Evolutionary conservation across 2,113 vertebrate genomes (phyloP), one percentile per base, ranked within the genome.

Genomic region (Salvelinus sp.): DNA sequence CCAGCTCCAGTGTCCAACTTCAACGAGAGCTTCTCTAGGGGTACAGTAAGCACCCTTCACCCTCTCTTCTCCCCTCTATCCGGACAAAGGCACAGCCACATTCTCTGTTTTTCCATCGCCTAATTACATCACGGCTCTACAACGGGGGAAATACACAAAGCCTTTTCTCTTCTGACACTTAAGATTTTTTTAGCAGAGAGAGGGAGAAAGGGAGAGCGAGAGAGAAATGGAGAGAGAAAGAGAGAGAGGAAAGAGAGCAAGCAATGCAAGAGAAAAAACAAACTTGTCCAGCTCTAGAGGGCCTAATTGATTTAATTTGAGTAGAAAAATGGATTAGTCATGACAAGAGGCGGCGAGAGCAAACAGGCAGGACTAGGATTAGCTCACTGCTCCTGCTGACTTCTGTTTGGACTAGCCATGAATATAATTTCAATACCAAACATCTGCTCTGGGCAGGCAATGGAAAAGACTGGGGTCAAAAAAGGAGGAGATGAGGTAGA

Each of bases 311-410:
- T 18, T 54, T 54, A 16, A 54, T 54, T 54, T 54, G 94, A 95
- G 90, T 77, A 82, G 92, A 93, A 94, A 93, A 95, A 95, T 95
- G 92, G 94, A 96, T 95, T 94, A 94, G 92, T 94, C 93, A 93
- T 94, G 93, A 95, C 93, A 94, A 88, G 93, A 93, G 94, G 92
- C 50, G 50, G 94, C 93, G 92, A 92, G 94, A 94, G 89, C 91
- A 54, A 54, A 54, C 50, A 6, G 16, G 16, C 14, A 18, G 50
- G 50, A 54, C 3, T 90, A 88, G 92, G 94, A 95, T 95, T 95
- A 95, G 91, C 92, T 91, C 93, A 94, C 91, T 82, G 64, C 93
- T 94, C 93, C 50, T 54, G 92, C 93, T 93, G 94, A 94, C 94
- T 94, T 94, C 88, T 75, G 79, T 82, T 76, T 79, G 47, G 44